These are phyloP conservation scores for Lasius fuliginosus DNA, from an alignment of 2,888 invertebrate species.

Conservation along the genomic window DNA sequence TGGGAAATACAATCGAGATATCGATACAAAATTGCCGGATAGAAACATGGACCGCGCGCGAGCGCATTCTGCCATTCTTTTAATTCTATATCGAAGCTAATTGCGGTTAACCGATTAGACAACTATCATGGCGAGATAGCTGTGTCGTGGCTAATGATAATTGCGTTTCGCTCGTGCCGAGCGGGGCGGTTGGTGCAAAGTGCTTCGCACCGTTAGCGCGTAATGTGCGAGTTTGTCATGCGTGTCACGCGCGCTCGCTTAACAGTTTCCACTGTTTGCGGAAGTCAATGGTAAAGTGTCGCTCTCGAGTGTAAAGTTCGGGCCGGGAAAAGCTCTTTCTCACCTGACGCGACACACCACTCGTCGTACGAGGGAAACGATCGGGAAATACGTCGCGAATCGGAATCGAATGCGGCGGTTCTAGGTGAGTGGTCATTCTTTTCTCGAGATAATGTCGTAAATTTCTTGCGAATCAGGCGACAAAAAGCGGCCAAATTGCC, in stretches of 20 bases:
- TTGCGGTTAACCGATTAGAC: conserved; percentile 50
- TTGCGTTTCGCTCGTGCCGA: conserved; percentile 40
- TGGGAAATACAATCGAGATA: background rate
- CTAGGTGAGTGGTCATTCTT: background rate
- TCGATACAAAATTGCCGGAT: conserved; percentile 1
- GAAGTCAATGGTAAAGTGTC: conserved; percentile 43
- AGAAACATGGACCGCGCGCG: background rate
- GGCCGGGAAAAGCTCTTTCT: conserved; percentile 7
- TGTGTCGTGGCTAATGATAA: conserved; percentile 48
- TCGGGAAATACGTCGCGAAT: background rate
- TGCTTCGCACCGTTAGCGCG: conserved; percentile 40
- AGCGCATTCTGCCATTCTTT: conserved; percentile 10
- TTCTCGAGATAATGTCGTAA: conserved; percentile 18
- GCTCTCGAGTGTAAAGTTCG: conserved; percentile 19
- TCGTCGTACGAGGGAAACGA: background rate
- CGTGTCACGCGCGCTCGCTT: conserved; percentile 37
- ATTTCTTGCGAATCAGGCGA: conserved; percentile 14
- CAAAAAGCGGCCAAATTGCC: conserved; percentile 33
- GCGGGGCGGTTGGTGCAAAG: conserved; percentile 28
- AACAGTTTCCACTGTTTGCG: conserved; percentile 46
- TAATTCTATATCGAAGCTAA: conserved; percentile 39
- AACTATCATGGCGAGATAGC: conserved; percentile 23
- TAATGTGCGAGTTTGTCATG: conserved; percentile 51
- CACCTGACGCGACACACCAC: conserved; percentile 17
- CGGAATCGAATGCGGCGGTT: background rate